A percentile compares a stretch with the other conserved stretches of the same genome.
Evolutionary conservation across 1,140 invertebrate genomes (phyloP).

Genomic region (Neodiprion fabricii): DNA sequence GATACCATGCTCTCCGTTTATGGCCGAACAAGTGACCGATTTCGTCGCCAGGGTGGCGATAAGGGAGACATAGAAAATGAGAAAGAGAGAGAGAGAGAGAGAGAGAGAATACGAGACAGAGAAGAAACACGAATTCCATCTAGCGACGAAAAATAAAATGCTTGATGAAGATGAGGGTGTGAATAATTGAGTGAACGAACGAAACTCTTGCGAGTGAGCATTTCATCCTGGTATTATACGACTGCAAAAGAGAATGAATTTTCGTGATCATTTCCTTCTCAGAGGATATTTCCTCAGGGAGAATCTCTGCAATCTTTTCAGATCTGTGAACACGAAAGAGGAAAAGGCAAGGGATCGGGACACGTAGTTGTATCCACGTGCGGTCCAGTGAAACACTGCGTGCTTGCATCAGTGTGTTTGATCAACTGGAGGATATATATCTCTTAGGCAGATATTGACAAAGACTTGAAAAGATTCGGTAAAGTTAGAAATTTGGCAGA

Average conservation of each 20-base stretch:
- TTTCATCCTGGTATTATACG: too few relatives aligned
- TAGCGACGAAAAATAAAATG: too few relatives aligned
- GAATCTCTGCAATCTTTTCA: background rate
- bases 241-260: too few relatives aligned
- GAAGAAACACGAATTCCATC: background rate
- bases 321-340: too few relatives aligned
- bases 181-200: too few relatives aligned
- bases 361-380: background rate
- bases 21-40: conserved; percentile 54
- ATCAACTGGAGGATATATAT: background rate
- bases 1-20: conserved; percentile 37
- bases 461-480: background rate
- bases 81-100: background rate
- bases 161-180: too few relatives aligned
- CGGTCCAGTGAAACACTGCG: background rate
- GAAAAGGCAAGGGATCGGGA: too few relatives aligned
- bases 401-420: background rate
- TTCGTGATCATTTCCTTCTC: background rate
- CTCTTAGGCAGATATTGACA: background rate
- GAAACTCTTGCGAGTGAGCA: too few relatives aligned
- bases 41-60: conserved; percentile 41
- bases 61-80: conserved; percentile 2
- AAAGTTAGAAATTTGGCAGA: too few relatives aligned
- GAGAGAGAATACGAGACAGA: conserved; percentile 8
- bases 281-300: background rate